Conservation (phyloP, 2,888 invertebrate species). For the Andrena minutula region DNA sequence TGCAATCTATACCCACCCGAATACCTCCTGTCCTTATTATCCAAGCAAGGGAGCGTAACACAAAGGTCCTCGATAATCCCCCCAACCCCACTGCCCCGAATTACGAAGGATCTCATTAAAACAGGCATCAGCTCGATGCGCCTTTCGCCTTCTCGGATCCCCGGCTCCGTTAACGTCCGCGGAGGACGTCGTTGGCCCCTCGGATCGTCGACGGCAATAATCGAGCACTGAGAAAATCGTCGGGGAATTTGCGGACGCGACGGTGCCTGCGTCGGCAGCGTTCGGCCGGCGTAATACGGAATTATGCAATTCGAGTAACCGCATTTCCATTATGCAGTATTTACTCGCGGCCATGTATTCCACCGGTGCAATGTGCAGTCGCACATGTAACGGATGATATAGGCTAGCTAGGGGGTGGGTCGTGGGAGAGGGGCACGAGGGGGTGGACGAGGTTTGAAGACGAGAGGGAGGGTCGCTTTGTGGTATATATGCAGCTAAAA, state of each 20-base stretch:
- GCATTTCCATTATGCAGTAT: constrained; percentile 72
- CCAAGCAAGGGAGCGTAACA: too few species aligned
- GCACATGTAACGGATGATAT: constrained; percentile 50
- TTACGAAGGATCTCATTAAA: too few species aligned
- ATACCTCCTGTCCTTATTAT: too few species aligned
- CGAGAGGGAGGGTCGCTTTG: background rate
- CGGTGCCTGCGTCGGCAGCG: constrained; percentile 29
- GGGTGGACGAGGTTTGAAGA: background rate
- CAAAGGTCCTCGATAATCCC: too few species aligned
- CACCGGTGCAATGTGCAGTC: constrained; percentile 41
- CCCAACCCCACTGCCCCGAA: too few species aligned
- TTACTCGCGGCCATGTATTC: constrained; percentile 60
- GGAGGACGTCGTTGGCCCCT: background rate
- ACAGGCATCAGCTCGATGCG: background rate
- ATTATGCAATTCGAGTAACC: constrained; percentile 72
- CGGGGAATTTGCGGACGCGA: constrained; percentile 40
- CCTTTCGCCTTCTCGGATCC: background rate
- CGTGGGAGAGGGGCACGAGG: too few species aligned
- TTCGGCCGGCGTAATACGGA: constrained; percentile 59
- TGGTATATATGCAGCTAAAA: constrained; percentile 24
- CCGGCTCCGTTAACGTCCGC: background rate
- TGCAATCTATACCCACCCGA: too few species aligned
- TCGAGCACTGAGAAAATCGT: constrained; percentile 26
- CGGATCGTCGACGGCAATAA: constrained; percentile 1
- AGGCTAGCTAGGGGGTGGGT: constrained; percentile 6